Evolutionary conservation across 1,140 invertebrate genomes (phyloP).

Genomic region (Solenopsis fugax): DNA sequence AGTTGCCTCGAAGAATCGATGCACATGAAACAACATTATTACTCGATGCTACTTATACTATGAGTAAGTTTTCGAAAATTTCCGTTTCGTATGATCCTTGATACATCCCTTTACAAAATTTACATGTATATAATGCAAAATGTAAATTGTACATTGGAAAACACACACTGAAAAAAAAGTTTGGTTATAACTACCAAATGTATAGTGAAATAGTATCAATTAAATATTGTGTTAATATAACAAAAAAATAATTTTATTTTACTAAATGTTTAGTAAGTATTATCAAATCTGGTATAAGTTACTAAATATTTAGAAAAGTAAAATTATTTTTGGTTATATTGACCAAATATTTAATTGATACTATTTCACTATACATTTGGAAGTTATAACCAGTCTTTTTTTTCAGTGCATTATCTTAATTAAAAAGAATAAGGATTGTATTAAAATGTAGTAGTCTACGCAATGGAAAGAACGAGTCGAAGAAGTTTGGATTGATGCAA

Average conservation of each 20-base stretch:
- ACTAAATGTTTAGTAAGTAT: no score
- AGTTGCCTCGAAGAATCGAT: slow-evolving; percentile 56
- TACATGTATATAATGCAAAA: neutral
- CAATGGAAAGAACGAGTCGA: neutral
- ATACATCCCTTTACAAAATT: neutral
- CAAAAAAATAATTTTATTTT: no score
- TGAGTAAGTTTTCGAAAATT: neutral
- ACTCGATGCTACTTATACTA: slow-evolving; percentile 26
- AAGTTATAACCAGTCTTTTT: no score
- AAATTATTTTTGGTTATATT: no score
- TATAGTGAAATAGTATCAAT: no score
- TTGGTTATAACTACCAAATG: no score
- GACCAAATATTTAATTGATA: no score
- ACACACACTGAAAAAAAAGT: no score
- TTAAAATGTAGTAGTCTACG: neutral
- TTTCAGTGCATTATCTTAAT: neutral
- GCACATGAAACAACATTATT: slow-evolving; percentile 48
- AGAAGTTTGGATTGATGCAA: neutral
- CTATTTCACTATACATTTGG: no score
- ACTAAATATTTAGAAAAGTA: no score
- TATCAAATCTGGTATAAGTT: no score
- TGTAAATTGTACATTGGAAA: neutral
- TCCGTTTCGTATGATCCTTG: neutral
- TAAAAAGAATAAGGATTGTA: neutral
- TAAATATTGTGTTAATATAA: no score